Base-by-base conservation (phyloP, 2,797 vertebrate genomes). In the Coregonus suidteri region DNA sequence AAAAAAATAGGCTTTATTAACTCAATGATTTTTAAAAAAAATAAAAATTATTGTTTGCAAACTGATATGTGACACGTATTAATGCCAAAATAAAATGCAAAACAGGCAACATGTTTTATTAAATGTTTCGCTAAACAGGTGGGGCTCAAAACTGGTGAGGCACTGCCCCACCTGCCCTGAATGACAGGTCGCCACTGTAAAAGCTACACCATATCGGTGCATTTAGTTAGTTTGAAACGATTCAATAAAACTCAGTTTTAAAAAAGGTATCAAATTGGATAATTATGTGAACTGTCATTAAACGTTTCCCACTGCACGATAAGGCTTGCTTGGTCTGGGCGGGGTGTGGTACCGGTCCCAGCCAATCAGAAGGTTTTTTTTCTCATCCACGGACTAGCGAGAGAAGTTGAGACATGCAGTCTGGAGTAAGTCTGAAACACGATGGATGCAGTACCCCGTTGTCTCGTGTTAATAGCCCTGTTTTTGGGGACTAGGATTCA, bases 391-490 rank as follows among this genome's bases (percentile, higher is more conserved):
- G 79, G 79, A 54, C 75, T 11, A 9, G 41, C 1, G 41, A 47
- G 41, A 47, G 41, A 47, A 94, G 93, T 94, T 92, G 37, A 77
- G 52, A 75, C 30, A 80, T 80, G 64, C 88, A 92, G 93, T 92
- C 87, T 92, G 89, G 80, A 88, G 81, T 75, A 86, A 82, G 77
- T 86, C 72, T 78, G 77, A 87, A 88, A 81, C 88, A 93, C 91
- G 89, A 95, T 95, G 94, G 93, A 92, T 88, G 91, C 90, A 76
- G 74, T 91, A 86, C 85, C 86, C 54, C 87, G 83, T 76, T 79
- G 80, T 84, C 71, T 90, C 74, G 30, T 92, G 77, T 74, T 94
- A 78, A 18, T 94, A 70, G 91, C 89, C 80, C 87, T 95, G 74
- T 82, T 94, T 37, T 84, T 93, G 67, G 91, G 90, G 83, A 86